These are phyloP conservation scores for Rhinolophus ferrumequinum DNA, from an alignment of 2,113 vertebrate species.

Conservation along the genomic window DNA sequence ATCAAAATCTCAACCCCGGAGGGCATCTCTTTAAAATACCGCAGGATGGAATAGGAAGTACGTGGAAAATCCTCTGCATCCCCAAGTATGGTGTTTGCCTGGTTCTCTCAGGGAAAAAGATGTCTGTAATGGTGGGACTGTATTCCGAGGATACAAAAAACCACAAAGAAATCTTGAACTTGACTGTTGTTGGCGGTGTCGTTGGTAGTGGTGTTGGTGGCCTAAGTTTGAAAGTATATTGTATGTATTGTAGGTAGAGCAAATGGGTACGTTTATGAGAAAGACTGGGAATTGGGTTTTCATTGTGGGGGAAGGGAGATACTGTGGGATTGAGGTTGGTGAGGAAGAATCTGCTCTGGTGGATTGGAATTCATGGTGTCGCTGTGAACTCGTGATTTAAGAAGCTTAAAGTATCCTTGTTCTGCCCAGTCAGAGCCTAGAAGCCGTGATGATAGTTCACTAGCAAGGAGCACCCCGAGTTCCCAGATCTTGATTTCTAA, in stretches of 20 bases:
- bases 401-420: neutral
- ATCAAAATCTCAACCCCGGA: neutral
- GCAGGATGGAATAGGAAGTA: neutral
- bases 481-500: neutral
- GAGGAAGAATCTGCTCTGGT: neutral
- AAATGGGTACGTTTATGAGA: neutral
- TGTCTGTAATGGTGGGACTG: too few relatives aligned
- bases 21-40: neutral
- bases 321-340: neutral
- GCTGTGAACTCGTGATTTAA: neutral
- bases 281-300: neutral
- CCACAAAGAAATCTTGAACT: neutral
- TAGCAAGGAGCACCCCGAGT: neutral
- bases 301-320: too few relatives aligned
- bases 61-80: fast-evolving
- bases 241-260: neutral
- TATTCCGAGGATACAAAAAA: neutral
- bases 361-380: neutral
- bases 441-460: neutral
- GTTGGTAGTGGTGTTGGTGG: neutral
- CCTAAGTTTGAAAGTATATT: neutral
- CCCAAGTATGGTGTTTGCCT: fast-evolving
- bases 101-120: neutral
- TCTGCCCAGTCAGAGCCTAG: neutral
- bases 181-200: neutral